Conservation (phyloP, 2,888 invertebrate genomes). For the Drosophila monieri region DNA sequence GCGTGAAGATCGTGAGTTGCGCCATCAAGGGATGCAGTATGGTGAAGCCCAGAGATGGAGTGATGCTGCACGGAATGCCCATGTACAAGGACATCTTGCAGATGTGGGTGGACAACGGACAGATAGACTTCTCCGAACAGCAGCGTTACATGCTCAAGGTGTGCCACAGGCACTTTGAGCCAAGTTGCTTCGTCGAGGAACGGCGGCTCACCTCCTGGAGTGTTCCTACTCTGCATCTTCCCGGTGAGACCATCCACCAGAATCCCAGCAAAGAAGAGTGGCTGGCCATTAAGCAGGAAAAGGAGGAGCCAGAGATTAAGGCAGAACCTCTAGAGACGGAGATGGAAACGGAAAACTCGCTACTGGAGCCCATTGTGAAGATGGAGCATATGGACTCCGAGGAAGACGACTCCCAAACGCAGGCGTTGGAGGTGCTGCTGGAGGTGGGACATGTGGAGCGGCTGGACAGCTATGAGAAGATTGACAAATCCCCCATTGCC, state of each 20-base stretch:
- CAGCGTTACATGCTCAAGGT: slow-evolving; percentile 71
- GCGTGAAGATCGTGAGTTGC: slow-evolving; percentile 58
- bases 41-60: slow-evolving; percentile 54
- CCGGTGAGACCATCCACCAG: slow-evolving; percentile 36
- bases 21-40: slow-evolving; percentile 56
- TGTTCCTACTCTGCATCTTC: slow-evolving; percentile 71
- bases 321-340: slow-evolving; percentile 6
- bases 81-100: slow-evolving; percentile 51
- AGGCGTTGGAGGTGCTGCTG: slow-evolving; percentile 59
- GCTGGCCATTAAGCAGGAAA: slow-evolving; percentile 47
- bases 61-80: slow-evolving; percentile 66
- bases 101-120: slow-evolving; percentile 75
- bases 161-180: slow-evolving; percentile 77
- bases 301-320: slow-evolving; percentile 8
- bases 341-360: slow-evolving; percentile 5
- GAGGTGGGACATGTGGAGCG: slow-evolving; percentile 72
- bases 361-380: slow-evolving; percentile 43
- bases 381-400: slow-evolving; percentile 43
- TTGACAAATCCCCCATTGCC: slow-evolving; percentile 30
- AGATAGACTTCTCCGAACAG: slow-evolving; percentile 60
- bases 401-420: slow-evolving; percentile 16
- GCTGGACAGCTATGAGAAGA: slow-evolving; percentile 61
- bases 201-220: slow-evolving; percentile 73
- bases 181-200: slow-evolving; percentile 56
- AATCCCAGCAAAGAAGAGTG: slow-evolving; percentile 58